A percentile compares a stretch with the other conserved stretches of the same genome.
Evolutionary conservation across 2,888 invertebrate genomes (phyloP).

Genomic region (Tiphia femorata): DNA sequence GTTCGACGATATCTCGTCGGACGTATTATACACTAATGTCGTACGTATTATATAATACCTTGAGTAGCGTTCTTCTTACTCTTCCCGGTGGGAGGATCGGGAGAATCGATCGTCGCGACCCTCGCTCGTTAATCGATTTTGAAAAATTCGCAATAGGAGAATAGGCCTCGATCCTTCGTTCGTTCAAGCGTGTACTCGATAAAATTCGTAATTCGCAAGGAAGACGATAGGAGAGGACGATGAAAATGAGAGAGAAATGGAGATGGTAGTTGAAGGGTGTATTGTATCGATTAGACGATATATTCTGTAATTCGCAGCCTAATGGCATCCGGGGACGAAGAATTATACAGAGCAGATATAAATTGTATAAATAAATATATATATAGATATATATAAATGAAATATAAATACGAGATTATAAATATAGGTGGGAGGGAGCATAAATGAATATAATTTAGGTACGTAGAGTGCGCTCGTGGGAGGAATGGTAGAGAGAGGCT

Average conservation of each 20-base stretch:
- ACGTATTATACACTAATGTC: neutral
- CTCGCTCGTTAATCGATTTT: neutral
- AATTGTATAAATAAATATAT: too few species aligned
- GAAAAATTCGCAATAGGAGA: neutral
- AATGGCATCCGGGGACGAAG: too few species aligned
- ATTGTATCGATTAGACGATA: too few species aligned
- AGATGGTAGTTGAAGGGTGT: too few species aligned
- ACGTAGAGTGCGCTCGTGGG: neutral
- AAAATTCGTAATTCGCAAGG: too few species aligned
- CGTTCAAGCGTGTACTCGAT: too few species aligned
- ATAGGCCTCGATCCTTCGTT: neutral
- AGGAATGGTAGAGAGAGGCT: constrained; percentile 44
- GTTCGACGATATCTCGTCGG: too few species aligned
- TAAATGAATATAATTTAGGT: neutral
- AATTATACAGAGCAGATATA: too few species aligned
- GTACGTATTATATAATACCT: neutral
- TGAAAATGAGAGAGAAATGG: neutral
- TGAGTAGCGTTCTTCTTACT: constrained; percentile 30
- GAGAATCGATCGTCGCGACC: constrained; percentile 3
- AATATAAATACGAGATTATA: too few species aligned
- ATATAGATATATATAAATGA: too few species aligned
- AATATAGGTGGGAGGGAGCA: neutral
- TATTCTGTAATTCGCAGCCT: too few species aligned
- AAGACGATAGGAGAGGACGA: too few species aligned
- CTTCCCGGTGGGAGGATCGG: constrained; percentile 23